Evolutionary conservation across 2,888 invertebrate genomes (phyloP).

Genomic region (Zaprionus bogoriensis): DNA sequence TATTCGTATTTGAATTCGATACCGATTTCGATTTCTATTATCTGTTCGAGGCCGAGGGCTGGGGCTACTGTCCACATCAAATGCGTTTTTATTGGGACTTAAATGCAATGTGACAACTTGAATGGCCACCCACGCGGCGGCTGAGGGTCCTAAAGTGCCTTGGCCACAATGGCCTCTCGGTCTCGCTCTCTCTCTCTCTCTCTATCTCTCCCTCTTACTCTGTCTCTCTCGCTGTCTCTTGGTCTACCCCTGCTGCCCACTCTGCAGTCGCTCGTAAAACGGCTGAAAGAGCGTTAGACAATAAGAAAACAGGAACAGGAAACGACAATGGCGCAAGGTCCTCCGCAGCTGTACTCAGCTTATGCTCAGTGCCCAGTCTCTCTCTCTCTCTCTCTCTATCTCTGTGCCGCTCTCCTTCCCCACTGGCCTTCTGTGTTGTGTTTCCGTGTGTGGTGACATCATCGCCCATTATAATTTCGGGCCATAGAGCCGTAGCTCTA

Average conservation of each 20-base stretch:
- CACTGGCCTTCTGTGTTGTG: background rate
- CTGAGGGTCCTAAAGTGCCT: conserved; percentile 64
- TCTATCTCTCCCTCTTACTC: background rate
- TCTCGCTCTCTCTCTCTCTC: background rate
- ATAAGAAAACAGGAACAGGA: conserved; percentile 72
- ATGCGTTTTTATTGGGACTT: conserved; percentile 70
- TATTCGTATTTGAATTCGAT: too few relatives aligned
- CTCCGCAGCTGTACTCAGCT: background rate
- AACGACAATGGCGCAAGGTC: conserved; percentile 64
- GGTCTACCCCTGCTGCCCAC: background rate
- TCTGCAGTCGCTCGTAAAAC: conserved; percentile 65
- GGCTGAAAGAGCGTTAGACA: conserved; percentile 53
- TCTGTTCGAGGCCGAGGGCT: conserved; percentile 33
- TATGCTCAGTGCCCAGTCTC: background rate
- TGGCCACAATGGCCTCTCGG: conserved; percentile 66
- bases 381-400: background rate
- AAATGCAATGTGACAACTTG: conserved; percentile 61
- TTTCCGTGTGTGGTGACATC: conserved; percentile 71
- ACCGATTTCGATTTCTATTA: conserved; percentile 70
- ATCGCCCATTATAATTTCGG: conserved; percentile 66
- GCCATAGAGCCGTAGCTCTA: too few relatives aligned
- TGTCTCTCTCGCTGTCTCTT: background rate
- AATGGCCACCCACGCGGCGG: conserved; percentile 58
- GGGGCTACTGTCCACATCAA: conserved; percentile 54
- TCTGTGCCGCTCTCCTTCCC: too few relatives aligned